Evolutionary conservation across 2,113 vertebrate species (phyloP), one percentile per base, ranked within the genome.

Genomic region (Oceanites oceanicus): DNA sequence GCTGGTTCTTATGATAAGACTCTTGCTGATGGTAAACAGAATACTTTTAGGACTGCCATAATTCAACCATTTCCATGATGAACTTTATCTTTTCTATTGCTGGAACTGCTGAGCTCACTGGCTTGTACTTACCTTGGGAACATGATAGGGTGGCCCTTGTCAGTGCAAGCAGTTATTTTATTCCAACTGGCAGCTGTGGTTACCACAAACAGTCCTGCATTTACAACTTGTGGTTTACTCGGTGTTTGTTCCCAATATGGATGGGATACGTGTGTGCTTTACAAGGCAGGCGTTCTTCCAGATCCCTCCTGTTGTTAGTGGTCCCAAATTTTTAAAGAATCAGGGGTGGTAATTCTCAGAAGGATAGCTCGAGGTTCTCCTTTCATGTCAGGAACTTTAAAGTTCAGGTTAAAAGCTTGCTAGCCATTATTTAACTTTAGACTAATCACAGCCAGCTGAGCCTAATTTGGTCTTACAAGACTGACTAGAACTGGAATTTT

Each of bases 221-320:
- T 12, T 29, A 30, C 30, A 42, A 3, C 25, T 10, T 25, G 21
- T 1, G 1, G 20, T 18, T 56, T 36, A 20, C n/a, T 30, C 19
- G 2, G 17, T 71, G 42, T 20, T 27, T 56, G 58, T 32, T 65
- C 65, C 36, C 32, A 44, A 1, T 2, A 3, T 0, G 5, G 42
- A 1, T 13, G 45, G 59, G 38, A 11, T 32, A 25, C 0, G 2
- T 2, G 7, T 21, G 47, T 30, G 38, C 32, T 53, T 15, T 21
- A 4, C 27, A 9, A n/a, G 30, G 47, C 56, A n/a, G 40, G 7
- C 1, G 29, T 13, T 34, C 62, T 42, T 34, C 61, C 44, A 20
- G 21, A 5, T 11, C 34, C 18, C 19, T 18, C 63, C 47, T 2
- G 0, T 1, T n/a, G 23, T 11, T 11, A 11, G 36, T 2, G 15